phyloP scores from a whole-genome alignment of 2,888 invertebrate species.

The Phragmatobia fuliginosa region DNA sequence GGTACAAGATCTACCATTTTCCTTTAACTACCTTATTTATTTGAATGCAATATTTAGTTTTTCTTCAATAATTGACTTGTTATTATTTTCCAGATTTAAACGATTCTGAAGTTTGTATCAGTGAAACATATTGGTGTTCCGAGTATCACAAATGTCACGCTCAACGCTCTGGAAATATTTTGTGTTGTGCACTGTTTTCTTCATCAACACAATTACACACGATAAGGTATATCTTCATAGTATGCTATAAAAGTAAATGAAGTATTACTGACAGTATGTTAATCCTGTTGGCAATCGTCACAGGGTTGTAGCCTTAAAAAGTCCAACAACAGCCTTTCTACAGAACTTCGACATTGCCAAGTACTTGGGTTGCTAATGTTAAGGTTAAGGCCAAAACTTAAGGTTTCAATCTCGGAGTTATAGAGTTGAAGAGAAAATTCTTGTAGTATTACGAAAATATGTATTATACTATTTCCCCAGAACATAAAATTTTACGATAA shows the following conservation, averaged over 20 bases:
- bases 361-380: too few relatives aligned
- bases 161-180: conserved; percentile 87
- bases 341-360: too few relatives aligned
- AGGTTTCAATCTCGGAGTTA: too few relatives aligned
- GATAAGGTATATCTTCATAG: conserved; percentile 85
- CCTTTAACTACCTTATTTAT: too few relatives aligned
- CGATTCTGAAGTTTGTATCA: conserved; percentile 57
- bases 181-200: conserved; percentile 91
- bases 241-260: neutral
- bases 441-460: too few relatives aligned
- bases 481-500: neutral
- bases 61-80: neutral
- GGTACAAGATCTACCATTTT: too few relatives aligned
- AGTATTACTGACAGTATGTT: too few relatives aligned
- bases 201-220: conserved; percentile 91
- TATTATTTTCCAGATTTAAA: conserved; percentile 18
- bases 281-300: neutral
- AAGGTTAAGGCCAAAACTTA: too few relatives aligned
- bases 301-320: too few relatives aligned
- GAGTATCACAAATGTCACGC: conserved; percentile 96
- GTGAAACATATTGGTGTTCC: conserved; percentile 93
- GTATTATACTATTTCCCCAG: neutral
- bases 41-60: neutral
- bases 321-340: too few relatives aligned
- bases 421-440: too few relatives aligned